A percentile compares a stretch with the other conserved stretches of the same genome.
Conservation (phyloP, 2,888 invertebrate species). For the Drosophila borborema region DNA sequence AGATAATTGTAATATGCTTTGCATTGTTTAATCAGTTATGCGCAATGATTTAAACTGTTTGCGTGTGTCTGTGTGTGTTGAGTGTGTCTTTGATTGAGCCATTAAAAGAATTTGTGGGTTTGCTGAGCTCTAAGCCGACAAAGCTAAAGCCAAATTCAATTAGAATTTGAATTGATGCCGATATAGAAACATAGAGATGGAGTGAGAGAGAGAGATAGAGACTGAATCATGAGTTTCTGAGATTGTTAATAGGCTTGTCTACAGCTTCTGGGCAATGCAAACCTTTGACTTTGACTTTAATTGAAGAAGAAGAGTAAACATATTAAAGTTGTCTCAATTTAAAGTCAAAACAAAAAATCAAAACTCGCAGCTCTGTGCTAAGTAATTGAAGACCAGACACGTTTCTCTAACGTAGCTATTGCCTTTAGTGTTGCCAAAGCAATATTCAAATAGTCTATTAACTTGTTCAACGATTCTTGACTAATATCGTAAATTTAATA, state of each 20-base stretch:
- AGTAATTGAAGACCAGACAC: no score
- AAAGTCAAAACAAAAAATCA: no score
- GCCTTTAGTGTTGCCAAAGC: no score
- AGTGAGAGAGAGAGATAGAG: neutral
- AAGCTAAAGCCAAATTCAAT: constrained; percentile 25
- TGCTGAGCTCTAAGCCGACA: constrained; percentile 22
- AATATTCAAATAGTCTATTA: no score
- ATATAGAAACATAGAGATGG: no score
- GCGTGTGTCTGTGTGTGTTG: neutral
- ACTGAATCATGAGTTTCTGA: no score
- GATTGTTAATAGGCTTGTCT: no score
- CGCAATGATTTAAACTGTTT: constrained; percentile 6
- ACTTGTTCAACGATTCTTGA: no score
- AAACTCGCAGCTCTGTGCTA: no score
- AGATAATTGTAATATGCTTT: constrained; percentile 36
- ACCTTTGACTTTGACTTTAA: neutral
- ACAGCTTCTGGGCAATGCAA: constrained; percentile 4
- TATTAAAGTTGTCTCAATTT: no score
- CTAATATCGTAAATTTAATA: no score
- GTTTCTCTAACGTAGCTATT: no score
- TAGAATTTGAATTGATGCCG: constrained; percentile 11
- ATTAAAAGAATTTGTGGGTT: constrained; percentile 26
- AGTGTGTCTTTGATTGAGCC: constrained; percentile 44
- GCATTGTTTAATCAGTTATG: constrained; percentile 43
- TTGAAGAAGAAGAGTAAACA: neutral